phyloP scores from a whole-genome alignment of 2,888 invertebrate genomes.

The Caenorhabditis japonica region DNA sequence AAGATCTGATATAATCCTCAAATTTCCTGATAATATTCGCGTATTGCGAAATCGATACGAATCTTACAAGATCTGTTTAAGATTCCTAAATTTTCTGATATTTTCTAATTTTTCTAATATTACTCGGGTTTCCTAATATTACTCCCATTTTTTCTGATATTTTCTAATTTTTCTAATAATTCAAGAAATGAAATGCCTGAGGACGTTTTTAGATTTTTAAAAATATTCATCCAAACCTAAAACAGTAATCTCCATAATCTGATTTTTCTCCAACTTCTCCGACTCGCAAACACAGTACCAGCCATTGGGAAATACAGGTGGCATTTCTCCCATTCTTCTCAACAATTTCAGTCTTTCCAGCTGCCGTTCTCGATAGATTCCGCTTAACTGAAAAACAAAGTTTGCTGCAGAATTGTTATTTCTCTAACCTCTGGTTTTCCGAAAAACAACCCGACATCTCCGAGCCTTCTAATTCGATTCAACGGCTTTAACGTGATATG shows the following conservation, averaged over 20 bases:
- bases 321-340: slow-evolving; percentile 81
- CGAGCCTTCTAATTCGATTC: slow-evolving; percentile 56
- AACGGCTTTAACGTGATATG: slow-evolving; percentile 49
- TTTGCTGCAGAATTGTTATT: background rate
- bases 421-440: slow-evolving; percentile 60
- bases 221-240: slow-evolving; percentile 81
- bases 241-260: slow-evolving; percentile 82
- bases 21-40: too few species aligned
- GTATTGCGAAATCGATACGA: too few species aligned
- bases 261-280: slow-evolving; percentile 80
- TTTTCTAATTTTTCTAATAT: too few species aligned
- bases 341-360: slow-evolving; percentile 56
- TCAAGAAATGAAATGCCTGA: too few species aligned
- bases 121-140: too few species aligned
- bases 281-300: slow-evolving; percentile 88
- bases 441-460: slow-evolving; percentile 62
- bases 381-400: slow-evolving; percentile 52
- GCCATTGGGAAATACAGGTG: slow-evolving; percentile 90
- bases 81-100: too few species aligned
- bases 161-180: too few species aligned
- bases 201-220: background rate
- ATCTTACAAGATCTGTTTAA: too few species aligned
- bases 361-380: slow-evolving; percentile 57
- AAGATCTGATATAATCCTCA: too few species aligned
- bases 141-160: too few species aligned